These are phyloP conservation scores for Phyllostomus hastatus DNA, from an alignment of 2,113 vertebrate species.

Conservation along the genomic window DNA sequence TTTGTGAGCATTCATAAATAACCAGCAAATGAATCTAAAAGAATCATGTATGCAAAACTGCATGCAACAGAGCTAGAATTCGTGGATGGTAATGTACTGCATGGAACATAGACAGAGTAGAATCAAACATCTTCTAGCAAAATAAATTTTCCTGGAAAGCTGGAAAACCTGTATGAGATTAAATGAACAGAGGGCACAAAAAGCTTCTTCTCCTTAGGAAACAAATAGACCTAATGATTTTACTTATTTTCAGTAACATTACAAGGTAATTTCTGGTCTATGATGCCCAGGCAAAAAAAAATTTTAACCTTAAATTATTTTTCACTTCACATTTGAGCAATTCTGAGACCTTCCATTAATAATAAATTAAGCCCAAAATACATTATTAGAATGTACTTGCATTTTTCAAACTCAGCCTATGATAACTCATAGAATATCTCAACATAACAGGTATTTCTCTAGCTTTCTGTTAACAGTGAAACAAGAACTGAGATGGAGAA, in stretches of 20 bases:
- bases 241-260: constrained; percentile 65
- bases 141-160: constrained; percentile 63
- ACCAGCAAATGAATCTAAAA: neutral
- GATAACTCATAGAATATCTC: neutral
- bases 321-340: neutral
- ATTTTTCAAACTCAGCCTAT: neutral
- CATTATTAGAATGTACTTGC: neutral
- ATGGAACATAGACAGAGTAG: neutral
- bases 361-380: neutral
- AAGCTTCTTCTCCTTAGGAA: constrained; percentile 59
- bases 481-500: neutral
- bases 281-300: neutral
- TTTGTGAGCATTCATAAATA: neutral
- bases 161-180: constrained; percentile 62
- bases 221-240: constrained; percentile 63
- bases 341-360: neutral
- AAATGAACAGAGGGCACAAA: constrained; percentile 74
- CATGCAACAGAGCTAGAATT: neutral
- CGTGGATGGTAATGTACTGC: neutral
- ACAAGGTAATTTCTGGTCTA: constrained; percentile 65
- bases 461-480: neutral
- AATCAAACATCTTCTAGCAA: neutral
- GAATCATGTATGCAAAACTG: neutral
- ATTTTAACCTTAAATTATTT: neutral
- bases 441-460: neutral